Conservation (phyloP, 1,140 invertebrate species). For the Drosophila jambulina region DNA sequence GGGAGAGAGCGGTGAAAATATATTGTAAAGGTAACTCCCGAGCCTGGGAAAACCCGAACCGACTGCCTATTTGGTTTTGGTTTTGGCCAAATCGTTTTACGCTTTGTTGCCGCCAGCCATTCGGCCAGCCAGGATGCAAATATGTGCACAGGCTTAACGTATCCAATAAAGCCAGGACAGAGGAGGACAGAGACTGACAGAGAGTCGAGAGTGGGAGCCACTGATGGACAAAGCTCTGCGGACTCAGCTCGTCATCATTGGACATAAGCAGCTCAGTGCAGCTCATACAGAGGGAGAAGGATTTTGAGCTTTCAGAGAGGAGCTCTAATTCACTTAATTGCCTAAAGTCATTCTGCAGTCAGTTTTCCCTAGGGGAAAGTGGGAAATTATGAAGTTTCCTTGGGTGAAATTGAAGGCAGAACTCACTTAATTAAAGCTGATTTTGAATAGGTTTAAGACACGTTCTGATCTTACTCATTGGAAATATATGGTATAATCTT, state of each 20-base stretch:
- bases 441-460: not conserved
- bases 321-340: conserved; percentile 20
- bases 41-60: not conserved
- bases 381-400: not conserved
- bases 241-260: conserved; percentile 61
- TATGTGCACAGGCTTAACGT: conserved; percentile 69
- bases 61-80: conserved; percentile 55
- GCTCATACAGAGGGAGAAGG: conserved; percentile 31
- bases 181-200: conserved; percentile 30
- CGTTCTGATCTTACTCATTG: not conserved
- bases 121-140: conserved; percentile 51
- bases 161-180: conserved; percentile 54
- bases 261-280: conserved; percentile 56
- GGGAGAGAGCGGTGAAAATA: conserved; percentile 17
- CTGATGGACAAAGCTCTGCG: conserved; percentile 56
- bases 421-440: not conserved
- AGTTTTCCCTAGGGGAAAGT: not conserved
- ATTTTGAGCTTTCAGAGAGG: not conserved
- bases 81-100: conserved; percentile 64
- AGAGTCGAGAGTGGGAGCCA: conserved; percentile 15
- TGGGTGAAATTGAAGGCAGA: no score
- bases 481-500: not conserved
- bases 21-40: conserved; percentile 56
- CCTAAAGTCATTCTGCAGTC: not conserved
- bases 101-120: conserved; percentile 56